Base-by-base conservation (phyloP, 2,888 invertebrate genomes). In the Habrosyne pyritoides region DNA sequence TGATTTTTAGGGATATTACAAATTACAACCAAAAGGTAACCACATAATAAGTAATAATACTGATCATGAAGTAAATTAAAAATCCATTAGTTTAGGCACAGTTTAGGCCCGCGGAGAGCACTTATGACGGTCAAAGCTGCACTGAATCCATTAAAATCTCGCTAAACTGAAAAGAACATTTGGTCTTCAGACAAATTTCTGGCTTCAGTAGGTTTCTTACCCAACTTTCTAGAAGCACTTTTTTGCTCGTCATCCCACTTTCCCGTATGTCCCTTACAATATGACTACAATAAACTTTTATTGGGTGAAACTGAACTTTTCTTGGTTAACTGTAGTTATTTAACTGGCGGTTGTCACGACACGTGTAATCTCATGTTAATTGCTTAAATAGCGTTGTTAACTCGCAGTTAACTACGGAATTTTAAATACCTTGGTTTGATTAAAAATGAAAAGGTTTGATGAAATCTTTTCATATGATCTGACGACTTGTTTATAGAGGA, bases 381-480 rank as follows among this genome's bases (percentile, higher is more conserved):
- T 67, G 63, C 64, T 61, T 63, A 63, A n/a, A 65, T 58, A 55
- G 59, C 47, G 59, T 65, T 65, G 65, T 69, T 67, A 67, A 63
- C 21, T 28, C 28, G 21, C 14, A 28, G 24, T 42, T 21, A 36
- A 49, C 49, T 50, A 54, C 22, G 48, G 51, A 4, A 21, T 50
- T 48, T 54, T 55, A 47, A 30, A 47, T 48, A 49, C 55, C 51
- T 52, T 59, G 53, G 55, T 53, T 53, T 18, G 48, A 46, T 47
- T 61, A 63, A 63, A 58, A 46, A 62, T 56, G 57, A 54, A 56
- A 57, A 61, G 59, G 57, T 56, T 54, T 54, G 61, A 53, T 61
- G 58, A 55, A 53, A 61, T 62, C 60, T 55, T 56, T 42, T 14
- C 1, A 42, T 42, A 18, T 42, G 18, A 18, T 24, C 24, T 24